A percentile compares a stretch with the other conserved stretches of the same genome.
These are phyloP conservation scores for Umimayanthus chanpuru DNA, from an alignment of 92 coral and sea anemone genomes.

Conservation along the genomic window DNA sequence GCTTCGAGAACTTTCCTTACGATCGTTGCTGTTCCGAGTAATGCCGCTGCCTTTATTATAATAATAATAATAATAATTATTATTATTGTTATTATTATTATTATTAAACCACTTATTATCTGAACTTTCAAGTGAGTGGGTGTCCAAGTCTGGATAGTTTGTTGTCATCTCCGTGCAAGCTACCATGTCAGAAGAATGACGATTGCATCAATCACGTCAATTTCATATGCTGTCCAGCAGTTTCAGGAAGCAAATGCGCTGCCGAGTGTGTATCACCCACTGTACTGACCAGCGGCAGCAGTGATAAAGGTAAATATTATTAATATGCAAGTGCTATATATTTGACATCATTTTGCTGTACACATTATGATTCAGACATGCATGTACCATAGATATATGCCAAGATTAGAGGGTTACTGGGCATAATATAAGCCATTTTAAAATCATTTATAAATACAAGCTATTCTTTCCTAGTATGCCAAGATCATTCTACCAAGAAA, in stretches of 20 bases:
- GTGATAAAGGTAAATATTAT: constrained; percentile 10
- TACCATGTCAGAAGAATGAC: constrained; percentile 31
- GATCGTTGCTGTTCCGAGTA: too few relatives aligned
- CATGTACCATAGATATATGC: too few relatives aligned
- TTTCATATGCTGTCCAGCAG: constrained; percentile 31
- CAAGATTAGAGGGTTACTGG: too few relatives aligned
- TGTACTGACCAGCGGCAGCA: constrained; percentile 1
- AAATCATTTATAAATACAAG: too few relatives aligned
- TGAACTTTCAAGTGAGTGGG: neutral
- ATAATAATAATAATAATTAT: too few relatives aligned
- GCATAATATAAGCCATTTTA: too few relatives aligned
- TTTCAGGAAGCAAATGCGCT: constrained; percentile 21
- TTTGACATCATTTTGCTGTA: too few relatives aligned
- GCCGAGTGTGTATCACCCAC: constrained; percentile 27
- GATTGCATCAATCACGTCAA: constrained; percentile 41
- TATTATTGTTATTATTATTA: too few relatives aligned
- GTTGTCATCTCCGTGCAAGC: constrained; percentile 22
- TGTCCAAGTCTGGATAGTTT: constrained; percentile 19
- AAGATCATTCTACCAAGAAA: neutral
- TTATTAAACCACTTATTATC: neutral
- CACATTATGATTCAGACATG: too few relatives aligned
- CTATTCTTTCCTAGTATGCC: neutral
- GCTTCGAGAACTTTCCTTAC: too few relatives aligned
- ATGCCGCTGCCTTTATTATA: too few relatives aligned
- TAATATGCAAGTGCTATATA: neutral